A percentile compares a stretch with the other conserved stretches of the same genome.
phyloP scores from a whole-genome alignment of 2,113 vertebrate genomes.

The Rhea pennata region DNA sequence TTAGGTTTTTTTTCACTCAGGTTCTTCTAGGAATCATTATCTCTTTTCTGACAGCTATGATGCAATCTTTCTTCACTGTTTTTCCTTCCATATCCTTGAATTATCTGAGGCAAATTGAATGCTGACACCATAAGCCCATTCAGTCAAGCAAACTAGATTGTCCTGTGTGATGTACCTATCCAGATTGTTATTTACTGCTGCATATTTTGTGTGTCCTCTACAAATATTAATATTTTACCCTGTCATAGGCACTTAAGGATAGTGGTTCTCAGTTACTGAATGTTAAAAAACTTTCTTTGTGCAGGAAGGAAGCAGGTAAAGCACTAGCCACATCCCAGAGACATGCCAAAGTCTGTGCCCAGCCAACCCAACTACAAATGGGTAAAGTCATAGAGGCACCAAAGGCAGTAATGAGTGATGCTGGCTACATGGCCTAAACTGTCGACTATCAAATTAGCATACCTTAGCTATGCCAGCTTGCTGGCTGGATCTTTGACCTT shows the following conservation, averaged over 20 bases:
- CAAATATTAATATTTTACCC: background rate
- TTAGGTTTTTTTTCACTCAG: background rate
- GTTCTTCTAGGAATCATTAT: background rate
- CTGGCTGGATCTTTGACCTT: background rate
- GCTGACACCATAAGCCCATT: background rate
- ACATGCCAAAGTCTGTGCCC: background rate
- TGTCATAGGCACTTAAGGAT: background rate
- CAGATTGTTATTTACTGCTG: background rate
- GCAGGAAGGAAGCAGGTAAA: background rate
- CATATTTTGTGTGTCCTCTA: background rate
- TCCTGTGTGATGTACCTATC: background rate
- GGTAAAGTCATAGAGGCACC: background rate
- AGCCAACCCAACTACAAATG: background rate
- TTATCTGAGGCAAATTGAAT: background rate
- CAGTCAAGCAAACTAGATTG: background rate
- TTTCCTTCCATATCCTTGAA: background rate
- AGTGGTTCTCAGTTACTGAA: background rate
- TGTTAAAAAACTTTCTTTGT: background rate
- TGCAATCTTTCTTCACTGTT: background rate
- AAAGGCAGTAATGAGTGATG: background rate
- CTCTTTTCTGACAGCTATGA: background rate
- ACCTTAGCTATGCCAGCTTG: background rate
- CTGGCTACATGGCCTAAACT: background rate
- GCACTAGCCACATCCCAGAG: background rate
- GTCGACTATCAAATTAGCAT: fast-evolving